Evolutionary conservation across 2,888 invertebrate species (phyloP).

Genomic region (Omphaloscelis lunosa): DNA sequence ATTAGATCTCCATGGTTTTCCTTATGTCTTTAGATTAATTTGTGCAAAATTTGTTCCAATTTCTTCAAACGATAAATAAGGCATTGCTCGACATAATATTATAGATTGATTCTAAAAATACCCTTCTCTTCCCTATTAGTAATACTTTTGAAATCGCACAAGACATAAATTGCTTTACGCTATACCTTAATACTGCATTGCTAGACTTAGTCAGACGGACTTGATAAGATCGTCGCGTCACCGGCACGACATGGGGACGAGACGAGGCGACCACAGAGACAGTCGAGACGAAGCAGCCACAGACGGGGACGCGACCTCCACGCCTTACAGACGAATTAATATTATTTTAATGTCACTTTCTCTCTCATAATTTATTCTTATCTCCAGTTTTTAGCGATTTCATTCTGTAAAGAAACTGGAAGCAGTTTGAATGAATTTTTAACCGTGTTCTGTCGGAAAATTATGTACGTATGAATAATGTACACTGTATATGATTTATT

Average conservation of each 20-base stretch:
- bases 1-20: constrained; percentile 33
- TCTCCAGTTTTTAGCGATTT: constrained; percentile 75
- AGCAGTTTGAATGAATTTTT: constrained; percentile 66
- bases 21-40: constrained; percentile 17
- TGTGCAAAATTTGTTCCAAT: constrained; percentile 14
- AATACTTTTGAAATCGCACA: background rate
- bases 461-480: constrained; percentile 64
- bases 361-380: constrained; percentile 85
- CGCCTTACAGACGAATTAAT: constrained; percentile 77
- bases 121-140: background rate
- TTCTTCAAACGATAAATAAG: background rate
- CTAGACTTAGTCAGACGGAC: constrained; percentile 30
- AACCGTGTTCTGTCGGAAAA: constrained; percentile 60
- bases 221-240: constrained; percentile 62
- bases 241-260: constrained; percentile 18
- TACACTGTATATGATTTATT: constrained; percentile 62
- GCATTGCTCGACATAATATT: background rate
- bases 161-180: background rate
- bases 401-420: constrained; percentile 64
- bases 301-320: constrained; percentile 46
- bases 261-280: constrained; percentile 15
- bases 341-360: constrained; percentile 82
- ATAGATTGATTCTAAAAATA: background rate
- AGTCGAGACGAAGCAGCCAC: constrained; percentile 22
- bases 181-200: constrained; percentile 17